Conservation (phyloP, 2,797 vertebrate genomes). For the Myotis pilosus region DNA sequence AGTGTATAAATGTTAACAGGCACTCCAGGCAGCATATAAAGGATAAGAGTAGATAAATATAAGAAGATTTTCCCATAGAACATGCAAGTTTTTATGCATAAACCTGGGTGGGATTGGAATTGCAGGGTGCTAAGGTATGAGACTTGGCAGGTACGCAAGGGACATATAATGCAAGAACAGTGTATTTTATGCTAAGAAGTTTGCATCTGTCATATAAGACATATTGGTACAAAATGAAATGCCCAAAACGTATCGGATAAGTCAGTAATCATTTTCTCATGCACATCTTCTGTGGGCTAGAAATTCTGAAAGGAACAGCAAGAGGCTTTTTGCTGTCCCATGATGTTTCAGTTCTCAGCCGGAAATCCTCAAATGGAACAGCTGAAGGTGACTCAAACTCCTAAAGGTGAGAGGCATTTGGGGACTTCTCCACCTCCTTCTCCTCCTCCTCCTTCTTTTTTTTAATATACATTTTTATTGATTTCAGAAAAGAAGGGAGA, state of each 20-base stretch:
- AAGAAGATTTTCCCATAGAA: neutral
- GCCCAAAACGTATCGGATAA: neutral
- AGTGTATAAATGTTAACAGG: neutral
- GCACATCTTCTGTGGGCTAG: neutral
- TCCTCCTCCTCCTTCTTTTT: too few species aligned
- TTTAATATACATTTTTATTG: too few species aligned
- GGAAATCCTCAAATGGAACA: neutral
- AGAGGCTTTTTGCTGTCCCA: neutral
- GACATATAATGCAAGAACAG: neutral
- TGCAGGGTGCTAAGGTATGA: neutral
- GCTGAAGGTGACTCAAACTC: neutral
- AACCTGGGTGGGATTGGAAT: neutral
- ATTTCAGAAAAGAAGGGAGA: too few species aligned
- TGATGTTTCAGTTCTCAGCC: neutral
- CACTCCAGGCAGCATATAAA: neutral
- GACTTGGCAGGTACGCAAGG: neutral
- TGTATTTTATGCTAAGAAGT: neutral
- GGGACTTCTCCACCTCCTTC: neutral
- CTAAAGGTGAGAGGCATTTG: neutral
- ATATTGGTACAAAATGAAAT: neutral
- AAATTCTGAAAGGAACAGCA: neutral
- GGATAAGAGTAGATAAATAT: neutral
- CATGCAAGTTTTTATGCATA: neutral
- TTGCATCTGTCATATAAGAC: neutral
- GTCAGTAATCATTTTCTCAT: neutral